Evolutionary conservation across 2,113 vertebrate species (phyloP), one percentile per base, ranked within the genome.

Genomic region (Todiramphus saurophagus): DNA sequence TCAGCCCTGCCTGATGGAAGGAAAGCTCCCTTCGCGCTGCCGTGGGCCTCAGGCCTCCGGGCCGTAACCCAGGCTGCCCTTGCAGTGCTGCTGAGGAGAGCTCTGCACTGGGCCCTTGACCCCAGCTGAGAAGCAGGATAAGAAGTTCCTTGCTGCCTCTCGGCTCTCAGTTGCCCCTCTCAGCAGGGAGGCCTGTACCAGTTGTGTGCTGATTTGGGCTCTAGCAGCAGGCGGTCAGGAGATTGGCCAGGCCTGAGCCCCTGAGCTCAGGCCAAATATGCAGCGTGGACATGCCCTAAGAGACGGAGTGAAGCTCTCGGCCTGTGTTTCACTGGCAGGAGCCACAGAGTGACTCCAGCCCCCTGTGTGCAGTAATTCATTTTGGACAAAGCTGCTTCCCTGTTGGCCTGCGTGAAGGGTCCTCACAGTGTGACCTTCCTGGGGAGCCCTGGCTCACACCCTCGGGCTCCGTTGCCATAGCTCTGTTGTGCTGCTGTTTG

Each of bases 401-500:
- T 0, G 1, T 64, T 76, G 72, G 69, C 18, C 53, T 44, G 12
- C 64, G n/a, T 37, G 41, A 67, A 44, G 41, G 76, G 62, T 90
- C 74, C 50, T 60, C 72, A 37, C 18, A 31, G 41, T 9, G 17
- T 84, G 80, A 91, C 46, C 53, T 75, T 95, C 58, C 83, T 69
- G 39, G 43, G 84, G 75, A 95, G 43, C 73, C 64, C 53, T 44
- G 56, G 62, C 81, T 91, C 51, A n/a, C 73, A 2, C n/a, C 69
- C 89, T 35, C 64, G 66, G 77, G 66, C 78, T 79, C 70, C 78
- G 91, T 95, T 97, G 87, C 89, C 82, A 91, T 96, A 83, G 68
- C 46, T 96, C 69, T 94, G 74, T 90, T 97, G 89, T 89, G 80
- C 82, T 95, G 90, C 94, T 96, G 81, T 96, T 97, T 94, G 87